phyloP scores from a whole-genome alignment of 2,888 invertebrate genomes.

The Cosmorhoe ocellata region DNA sequence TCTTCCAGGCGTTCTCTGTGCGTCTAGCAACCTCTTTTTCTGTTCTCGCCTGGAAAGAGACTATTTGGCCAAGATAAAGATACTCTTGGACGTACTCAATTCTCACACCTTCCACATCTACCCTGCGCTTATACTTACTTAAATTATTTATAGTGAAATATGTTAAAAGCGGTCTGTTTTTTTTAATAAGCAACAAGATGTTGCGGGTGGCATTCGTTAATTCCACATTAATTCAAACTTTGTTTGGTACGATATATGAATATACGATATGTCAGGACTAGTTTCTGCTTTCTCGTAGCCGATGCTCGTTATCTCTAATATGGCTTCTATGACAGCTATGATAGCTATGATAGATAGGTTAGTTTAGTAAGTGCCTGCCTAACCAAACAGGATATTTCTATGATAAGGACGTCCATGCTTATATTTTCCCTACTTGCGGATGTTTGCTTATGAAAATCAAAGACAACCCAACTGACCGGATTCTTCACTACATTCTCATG shows the following conservation, averaged over 20 bases:
- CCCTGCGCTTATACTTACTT: too few species aligned
- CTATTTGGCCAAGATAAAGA: too few species aligned
- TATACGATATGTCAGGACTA: slow-evolving; percentile 20
- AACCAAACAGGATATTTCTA: slow-evolving; percentile 71
- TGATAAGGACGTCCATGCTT: slow-evolving; percentile 68
- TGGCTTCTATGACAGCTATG: slow-evolving; percentile 65
- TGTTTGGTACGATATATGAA: slow-evolving; percentile 20
- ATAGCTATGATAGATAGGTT: slow-evolving; percentile 75
- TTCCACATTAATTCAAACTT: slow-evolving; percentile 18
- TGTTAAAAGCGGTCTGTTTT: too few species aligned
- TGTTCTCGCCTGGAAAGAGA: too few species aligned
- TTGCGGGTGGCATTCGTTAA: too few species aligned
- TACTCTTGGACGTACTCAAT: too few species aligned
- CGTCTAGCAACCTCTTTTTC: too few species aligned
- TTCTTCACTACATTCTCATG: slow-evolving; percentile 15
- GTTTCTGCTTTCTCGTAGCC: slow-evolving; percentile 40
- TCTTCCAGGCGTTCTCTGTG: too few species aligned
- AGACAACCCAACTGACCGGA: slow-evolving; percentile 44
- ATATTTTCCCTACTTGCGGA: slow-evolving; percentile 44
- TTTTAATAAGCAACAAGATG: too few species aligned
- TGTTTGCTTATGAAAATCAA: slow-evolving; percentile 47
- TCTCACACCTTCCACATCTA: too few species aligned
- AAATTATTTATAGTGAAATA: too few species aligned
- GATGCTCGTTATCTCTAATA: slow-evolving; percentile 59
- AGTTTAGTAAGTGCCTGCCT: slow-evolving; percentile 60